Conservation (phyloP, 1,140 invertebrate species). For the Lerema accius region DNA sequence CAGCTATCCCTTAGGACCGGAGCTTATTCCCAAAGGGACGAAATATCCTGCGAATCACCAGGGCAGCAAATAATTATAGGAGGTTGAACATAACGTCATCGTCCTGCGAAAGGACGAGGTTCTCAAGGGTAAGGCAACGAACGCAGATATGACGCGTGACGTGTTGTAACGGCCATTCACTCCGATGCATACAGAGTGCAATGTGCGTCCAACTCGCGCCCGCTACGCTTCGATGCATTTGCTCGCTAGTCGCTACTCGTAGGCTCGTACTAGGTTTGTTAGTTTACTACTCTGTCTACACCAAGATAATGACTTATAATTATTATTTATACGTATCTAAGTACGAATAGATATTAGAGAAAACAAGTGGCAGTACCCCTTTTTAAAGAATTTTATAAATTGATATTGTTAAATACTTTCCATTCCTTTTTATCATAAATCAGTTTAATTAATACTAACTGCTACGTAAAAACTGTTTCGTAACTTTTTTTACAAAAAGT, state of each 20-base stretch:
- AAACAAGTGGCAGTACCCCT: too few species aligned
- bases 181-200: slow-evolving; percentile 35
- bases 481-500: slow-evolving; percentile 35
- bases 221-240: slow-evolving; percentile 1
- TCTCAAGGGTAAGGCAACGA: slow-evolving; percentile 68
- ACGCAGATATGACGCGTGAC: slow-evolving; percentile 55
- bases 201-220: slow-evolving; percentile 7
- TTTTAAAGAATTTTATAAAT: too few species aligned
- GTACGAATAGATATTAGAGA: too few species aligned
- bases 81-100: slow-evolving; percentile 52
- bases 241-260: too few species aligned
- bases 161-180: slow-evolving; percentile 64
- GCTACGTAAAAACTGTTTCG: too few species aligned
- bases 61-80: slow-evolving; percentile 68
- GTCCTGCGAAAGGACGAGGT: slow-evolving; percentile 76
- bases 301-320: too few species aligned
- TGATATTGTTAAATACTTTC: too few species aligned
- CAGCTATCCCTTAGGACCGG: slow-evolving; percentile 60
- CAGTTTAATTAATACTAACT: too few species aligned
- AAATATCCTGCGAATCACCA: slow-evolving; percentile 82
- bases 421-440: too few species aligned
- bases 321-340: too few species aligned
- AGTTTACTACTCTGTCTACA: too few species aligned
- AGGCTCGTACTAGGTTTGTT: too few species aligned
- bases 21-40: slow-evolving; percentile 81